Evolutionary conservation across 2,888 invertebrate species (phyloP).

Genomic region (Agrochola litura): DNA sequence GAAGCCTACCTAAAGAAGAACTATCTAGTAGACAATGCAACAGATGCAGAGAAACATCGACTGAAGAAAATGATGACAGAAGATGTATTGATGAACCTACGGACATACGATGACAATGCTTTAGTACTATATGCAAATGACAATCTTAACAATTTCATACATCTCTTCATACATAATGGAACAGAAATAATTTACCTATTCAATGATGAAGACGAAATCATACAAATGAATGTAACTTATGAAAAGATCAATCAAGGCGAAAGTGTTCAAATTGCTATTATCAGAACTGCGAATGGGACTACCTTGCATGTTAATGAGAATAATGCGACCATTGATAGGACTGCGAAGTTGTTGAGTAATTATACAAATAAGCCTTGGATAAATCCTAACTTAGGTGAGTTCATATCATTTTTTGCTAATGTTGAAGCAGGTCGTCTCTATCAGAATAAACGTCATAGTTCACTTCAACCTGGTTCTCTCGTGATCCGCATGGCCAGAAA

Average conservation of each 20-base stretch:
- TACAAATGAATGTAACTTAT: conserved; percentile 94
- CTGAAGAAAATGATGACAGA: conserved; percentile 94
- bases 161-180: conserved; percentile 95
- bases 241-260: conserved; percentile 94
- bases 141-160: conserved; percentile 97
- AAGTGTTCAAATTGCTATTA: conserved; percentile 97
- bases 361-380: conserved; percentile 97
- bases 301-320: conserved; percentile 95
- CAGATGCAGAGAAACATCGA: conserved; percentile 91
- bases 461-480: neutral
- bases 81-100: conserved; percentile 96
- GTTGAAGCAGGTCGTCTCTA: neutral
- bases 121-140: conserved; percentile 97
- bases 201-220: conserved; percentile 95
- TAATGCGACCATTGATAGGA: conserved; percentile 93
- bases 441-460: neutral
- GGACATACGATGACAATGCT: conserved; percentile 96
- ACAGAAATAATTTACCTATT: conserved; percentile 95
- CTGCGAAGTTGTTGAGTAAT: conserved; percentile 92
- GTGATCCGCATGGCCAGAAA: neutral
- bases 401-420: neutral
- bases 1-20: conserved; percentile 95
- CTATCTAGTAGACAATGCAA: conserved; percentile 92
- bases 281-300: conserved; percentile 93
- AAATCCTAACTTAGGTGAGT: conserved; percentile 94